phyloP scores from a whole-genome alignment of 92 coral and sea anemone genomes.

The Parazoanthus swiftii region DNA sequence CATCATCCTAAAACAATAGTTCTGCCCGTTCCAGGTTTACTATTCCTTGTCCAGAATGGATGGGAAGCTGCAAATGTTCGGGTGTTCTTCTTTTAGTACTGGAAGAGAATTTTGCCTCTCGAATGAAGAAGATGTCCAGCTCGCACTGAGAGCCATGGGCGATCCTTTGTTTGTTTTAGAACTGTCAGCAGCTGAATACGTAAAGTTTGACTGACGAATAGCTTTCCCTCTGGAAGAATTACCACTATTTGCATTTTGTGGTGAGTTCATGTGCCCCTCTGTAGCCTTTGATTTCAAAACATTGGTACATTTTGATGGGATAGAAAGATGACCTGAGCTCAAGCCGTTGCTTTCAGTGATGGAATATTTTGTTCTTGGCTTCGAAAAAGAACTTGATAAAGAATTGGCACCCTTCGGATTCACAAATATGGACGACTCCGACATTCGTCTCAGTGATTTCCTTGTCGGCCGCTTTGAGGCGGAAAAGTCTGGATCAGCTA shows the following conservation, averaged over 20 bases:
- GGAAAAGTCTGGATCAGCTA: background rate
- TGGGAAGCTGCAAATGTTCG: background rate
- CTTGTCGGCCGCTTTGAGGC: background rate
- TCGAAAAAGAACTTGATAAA: background rate
- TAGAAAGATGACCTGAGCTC: background rate
- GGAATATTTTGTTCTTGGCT: background rate
- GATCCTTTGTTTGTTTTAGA: background rate
- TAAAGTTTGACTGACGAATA: background rate
- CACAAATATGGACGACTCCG: background rate
- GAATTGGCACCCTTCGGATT: background rate
- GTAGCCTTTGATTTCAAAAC: background rate
- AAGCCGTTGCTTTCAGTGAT: background rate
- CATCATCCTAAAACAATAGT: background rate
- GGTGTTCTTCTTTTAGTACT: constrained; percentile 5
- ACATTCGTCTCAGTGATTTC: background rate
- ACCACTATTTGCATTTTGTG: background rate
- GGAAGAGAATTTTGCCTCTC: background rate
- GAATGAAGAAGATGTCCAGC: constrained; percentile 2
- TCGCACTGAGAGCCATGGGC: background rate
- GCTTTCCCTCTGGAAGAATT: background rate
- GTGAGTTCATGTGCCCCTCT: background rate
- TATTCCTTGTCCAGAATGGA: background rate
- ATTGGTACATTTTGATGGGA: background rate
- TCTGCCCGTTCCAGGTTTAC: background rate
- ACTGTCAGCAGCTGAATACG: background rate